Base-by-base conservation (phyloP, 2,888 invertebrate species). In the Thelaira solivaga region DNA sequence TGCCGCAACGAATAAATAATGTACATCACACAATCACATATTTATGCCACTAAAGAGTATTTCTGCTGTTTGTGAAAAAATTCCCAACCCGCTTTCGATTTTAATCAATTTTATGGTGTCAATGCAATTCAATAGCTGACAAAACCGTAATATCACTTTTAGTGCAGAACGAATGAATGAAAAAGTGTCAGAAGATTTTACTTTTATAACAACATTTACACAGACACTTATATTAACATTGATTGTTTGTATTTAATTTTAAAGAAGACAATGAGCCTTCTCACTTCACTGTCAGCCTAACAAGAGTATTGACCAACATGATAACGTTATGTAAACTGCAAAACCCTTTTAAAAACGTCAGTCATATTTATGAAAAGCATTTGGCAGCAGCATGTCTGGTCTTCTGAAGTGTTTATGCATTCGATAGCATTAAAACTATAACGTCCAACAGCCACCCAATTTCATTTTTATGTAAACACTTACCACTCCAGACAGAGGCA, bases 71-170 rank as follows among this genome's bases (percentile, higher is more conserved):
- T 47, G 26, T 24, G 22, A 45, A 34, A 53, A 45, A 59, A 20
- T 22, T 59, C 29, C 10, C 29, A n/a, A 29, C 55, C 2, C 57
- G 18, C 45, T 34, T 49, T 49, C 39, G 13, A 26, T 73, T 73
- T 62, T 69, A 74, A 69, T 73, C 45, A 65, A 74, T 53, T 74
- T 65, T 59, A 78, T 78, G 73, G 47, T 49, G 73, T 68, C 73
- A 59, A 24, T 77, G 61, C 53, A 64, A 78, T 59, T 65, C 64
- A 69, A 74, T 59, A 74, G 39, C 73, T 78, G 64, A 64, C 77
- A 74, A 74, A 69, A 69, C 34, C 74, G 65, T 73, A 64, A 78
- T 57, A 64, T 64, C 47, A 43, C 36, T 73, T 34, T 18, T 41
- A 59, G 24, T 18, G 51, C 26, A 47, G 43, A 20, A 20, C 1